Evolutionary conservation across 2,113 vertebrate genomes (phyloP).

Genomic region (Triplophysa dalaica): DNA sequence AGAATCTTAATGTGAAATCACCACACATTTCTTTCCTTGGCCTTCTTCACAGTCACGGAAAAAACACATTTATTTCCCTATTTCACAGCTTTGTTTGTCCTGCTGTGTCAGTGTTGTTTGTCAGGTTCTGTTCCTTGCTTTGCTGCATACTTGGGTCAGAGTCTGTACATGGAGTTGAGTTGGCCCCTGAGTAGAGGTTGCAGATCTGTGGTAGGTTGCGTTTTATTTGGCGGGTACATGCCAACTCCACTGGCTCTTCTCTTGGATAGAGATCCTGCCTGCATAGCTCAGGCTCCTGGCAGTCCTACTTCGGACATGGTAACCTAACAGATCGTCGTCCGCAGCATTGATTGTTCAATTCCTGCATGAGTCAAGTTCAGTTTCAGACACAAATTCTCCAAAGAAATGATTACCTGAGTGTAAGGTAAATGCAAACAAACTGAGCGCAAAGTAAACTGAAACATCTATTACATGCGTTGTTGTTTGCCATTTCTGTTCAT

Average conservation of each 20-base stretch:
- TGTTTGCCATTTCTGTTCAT: constrained; percentile 11
- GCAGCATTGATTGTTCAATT: neutral
- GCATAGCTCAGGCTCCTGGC: constrained; percentile 65
- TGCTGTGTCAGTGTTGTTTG: constrained; percentile 1
- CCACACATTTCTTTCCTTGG: neutral
- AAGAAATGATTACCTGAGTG: neutral
- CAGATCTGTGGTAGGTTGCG: constrained; percentile 42
- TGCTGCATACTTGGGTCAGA: constrained; percentile 38
- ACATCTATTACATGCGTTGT: neutral
- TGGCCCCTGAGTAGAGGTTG: constrained; percentile 26
- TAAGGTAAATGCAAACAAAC: no score
- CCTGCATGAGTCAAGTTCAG: neutral
- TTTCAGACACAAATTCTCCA: neutral
- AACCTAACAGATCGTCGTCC: neutral
- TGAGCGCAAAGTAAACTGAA: no score
- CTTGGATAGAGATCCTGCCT: constrained; percentile 65
- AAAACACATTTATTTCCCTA: neutral
- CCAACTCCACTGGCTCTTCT: constrained; percentile 66
- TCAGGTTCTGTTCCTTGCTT: constrained; percentile 10
- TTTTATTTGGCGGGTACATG: constrained; percentile 61
- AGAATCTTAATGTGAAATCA: neutral
- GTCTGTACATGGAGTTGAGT: constrained; percentile 25
- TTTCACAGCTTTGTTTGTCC: neutral
- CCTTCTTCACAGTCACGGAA: neutral
- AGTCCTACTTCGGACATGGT: constrained; percentile 47